Evolutionary conservation across 2,113 vertebrate species (phyloP).

Genomic region (Pholis gunnellus): DNA sequence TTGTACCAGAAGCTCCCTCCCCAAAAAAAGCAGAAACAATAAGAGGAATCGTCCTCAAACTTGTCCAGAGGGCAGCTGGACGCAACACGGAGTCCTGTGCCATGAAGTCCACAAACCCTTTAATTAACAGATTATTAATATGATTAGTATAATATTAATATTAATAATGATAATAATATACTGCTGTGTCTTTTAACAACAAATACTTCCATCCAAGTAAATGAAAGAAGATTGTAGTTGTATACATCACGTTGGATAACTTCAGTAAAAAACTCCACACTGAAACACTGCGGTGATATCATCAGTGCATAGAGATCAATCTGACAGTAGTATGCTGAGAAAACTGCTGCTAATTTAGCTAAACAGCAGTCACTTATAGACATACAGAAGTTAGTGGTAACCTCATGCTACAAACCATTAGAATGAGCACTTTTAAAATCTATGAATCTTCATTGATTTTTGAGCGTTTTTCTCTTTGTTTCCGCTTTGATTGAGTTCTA

Average conservation of each 20-base stretch:
- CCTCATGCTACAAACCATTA: neutral
- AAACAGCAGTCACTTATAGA: neutral
- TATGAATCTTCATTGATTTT: slow-evolving; percentile 25
- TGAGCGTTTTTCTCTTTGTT: slow-evolving; percentile 28
- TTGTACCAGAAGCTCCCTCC: slow-evolving; percentile 98
- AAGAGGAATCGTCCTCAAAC: slow-evolving; percentile 90
- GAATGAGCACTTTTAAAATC: neutral
- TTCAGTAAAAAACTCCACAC: neutral
- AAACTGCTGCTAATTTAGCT: neutral
- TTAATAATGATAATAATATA: neutral
- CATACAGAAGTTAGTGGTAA: slow-evolving; percentile 2
- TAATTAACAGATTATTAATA: slow-evolving; percentile 30
- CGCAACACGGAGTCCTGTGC: slow-evolving; percentile 71
- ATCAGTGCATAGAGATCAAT: neutral
- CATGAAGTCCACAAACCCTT: slow-evolving; percentile 57
- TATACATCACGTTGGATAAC: neutral
- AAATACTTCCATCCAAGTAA: neutral
- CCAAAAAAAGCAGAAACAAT: slow-evolving; percentile 78
- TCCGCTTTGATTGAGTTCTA: slow-evolving; percentile 45
- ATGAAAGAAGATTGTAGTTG: neutral
- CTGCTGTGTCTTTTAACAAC: neutral
- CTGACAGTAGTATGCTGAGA: neutral
- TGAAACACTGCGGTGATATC: neutral
- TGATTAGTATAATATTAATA: slow-evolving; percentile 19
- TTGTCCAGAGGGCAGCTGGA: slow-evolving; percentile 88